A percentile compares a stretch with the other conserved stretches of the same genome.
phyloP scores from a whole-genome alignment of 2,888 invertebrate species.

The Malacosoma neustria region DNA sequence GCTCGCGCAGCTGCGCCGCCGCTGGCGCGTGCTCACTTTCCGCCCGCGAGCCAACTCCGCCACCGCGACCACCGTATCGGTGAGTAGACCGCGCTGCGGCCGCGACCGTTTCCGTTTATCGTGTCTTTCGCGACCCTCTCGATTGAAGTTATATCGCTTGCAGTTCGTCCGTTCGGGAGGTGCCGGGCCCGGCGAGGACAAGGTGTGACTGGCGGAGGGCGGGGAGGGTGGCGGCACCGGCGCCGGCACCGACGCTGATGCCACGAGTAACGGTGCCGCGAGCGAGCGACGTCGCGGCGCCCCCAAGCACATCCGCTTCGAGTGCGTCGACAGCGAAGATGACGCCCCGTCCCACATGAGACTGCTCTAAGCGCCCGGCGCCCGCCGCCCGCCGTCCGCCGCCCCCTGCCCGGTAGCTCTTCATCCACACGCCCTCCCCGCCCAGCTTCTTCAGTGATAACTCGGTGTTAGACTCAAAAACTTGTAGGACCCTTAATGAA shows the following conservation, averaged over 20 bases:
- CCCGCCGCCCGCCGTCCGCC: slow-evolving; percentile 8
- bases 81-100: slow-evolving; percentile 38
- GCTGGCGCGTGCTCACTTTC: slow-evolving; percentile 88
- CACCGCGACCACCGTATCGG: slow-evolving; percentile 91
- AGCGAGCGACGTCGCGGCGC: slow-evolving; percentile 19
- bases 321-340: slow-evolving; percentile 58
- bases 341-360: slow-evolving; percentile 48
- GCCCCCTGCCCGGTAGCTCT: too few species aligned
- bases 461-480: slow-evolving; percentile 4
- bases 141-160: slow-evolving; percentile 40
- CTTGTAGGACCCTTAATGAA: not conserved
- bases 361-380: slow-evolving; percentile 31
- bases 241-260: slow-evolving; percentile 10
- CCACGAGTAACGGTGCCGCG: slow-evolving; percentile 6
- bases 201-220: slow-evolving; percentile 84
- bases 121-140: slow-evolving; percentile 9
- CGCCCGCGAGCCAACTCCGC: slow-evolving; percentile 88
- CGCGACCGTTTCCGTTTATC: slow-evolving; percentile 2
- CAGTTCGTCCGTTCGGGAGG: slow-evolving; percentile 87
- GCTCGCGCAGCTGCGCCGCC: slow-evolving; percentile 87
- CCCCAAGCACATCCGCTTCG: slow-evolving; percentile 56
- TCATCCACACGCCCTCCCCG: slow-evolving; percentile 7
- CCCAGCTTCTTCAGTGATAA: slow-evolving; percentile 2
- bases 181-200: slow-evolving; percentile 81
- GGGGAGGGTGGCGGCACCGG: slow-evolving; percentile 24